These are phyloP conservation scores for Drosophila paranaensis DNA, from an alignment of 2,888 invertebrate species.

Conservation along the genomic window DNA sequence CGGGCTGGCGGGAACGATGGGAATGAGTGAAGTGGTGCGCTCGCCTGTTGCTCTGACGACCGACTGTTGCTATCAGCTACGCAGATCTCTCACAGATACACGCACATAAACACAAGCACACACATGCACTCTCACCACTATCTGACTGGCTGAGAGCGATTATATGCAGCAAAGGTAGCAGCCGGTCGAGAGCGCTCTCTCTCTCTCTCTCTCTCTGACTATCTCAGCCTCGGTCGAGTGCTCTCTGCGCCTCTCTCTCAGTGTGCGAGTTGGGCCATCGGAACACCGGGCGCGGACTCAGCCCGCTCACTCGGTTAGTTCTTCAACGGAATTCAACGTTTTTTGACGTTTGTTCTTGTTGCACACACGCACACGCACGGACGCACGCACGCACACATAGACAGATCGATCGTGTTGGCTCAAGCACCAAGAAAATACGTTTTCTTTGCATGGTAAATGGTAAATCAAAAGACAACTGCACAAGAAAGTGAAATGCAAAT, in stretches of 20 bases:
- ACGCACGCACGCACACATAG: conserved; percentile 2
- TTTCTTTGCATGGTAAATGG: conserved; percentile 20
- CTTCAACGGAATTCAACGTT: conserved; percentile 69
- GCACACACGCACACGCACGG: conserved; percentile 8
- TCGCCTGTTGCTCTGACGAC: conserved; percentile 9
- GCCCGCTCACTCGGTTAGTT: conserved; percentile 65
- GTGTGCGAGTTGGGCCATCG: conserved; percentile 43
- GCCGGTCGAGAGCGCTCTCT: conserved; percentile 13
- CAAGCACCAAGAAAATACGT: conserved; percentile 6
- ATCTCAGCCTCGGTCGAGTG: conserved; percentile 5
- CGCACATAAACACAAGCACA: conserved; percentile 1
- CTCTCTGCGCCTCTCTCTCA: conserved; percentile 24
- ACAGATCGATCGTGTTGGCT: conserved; percentile 2
- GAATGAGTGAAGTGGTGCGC: conserved; percentile 22
- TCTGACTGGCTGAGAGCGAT: conserved; percentile 28
- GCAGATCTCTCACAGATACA: conserved; percentile 34
- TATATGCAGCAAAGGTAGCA: conserved; percentile 42
- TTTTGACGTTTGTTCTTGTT: conserved; percentile 65
- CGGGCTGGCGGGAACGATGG: not conserved
- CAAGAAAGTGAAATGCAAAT: conserved; percentile 11
- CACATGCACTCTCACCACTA: not conserved
- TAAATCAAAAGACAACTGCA: conserved; percentile 12
- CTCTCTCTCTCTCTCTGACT: conserved; percentile 6
- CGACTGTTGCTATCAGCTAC: conserved; percentile 43
- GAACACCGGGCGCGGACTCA: conserved; percentile 43